Evolutionary conservation across 2,797 vertebrate genomes (phyloP), one percentile per base, ranked within the genome.

Genomic region (Enteromius thamalakanensis): DNA sequence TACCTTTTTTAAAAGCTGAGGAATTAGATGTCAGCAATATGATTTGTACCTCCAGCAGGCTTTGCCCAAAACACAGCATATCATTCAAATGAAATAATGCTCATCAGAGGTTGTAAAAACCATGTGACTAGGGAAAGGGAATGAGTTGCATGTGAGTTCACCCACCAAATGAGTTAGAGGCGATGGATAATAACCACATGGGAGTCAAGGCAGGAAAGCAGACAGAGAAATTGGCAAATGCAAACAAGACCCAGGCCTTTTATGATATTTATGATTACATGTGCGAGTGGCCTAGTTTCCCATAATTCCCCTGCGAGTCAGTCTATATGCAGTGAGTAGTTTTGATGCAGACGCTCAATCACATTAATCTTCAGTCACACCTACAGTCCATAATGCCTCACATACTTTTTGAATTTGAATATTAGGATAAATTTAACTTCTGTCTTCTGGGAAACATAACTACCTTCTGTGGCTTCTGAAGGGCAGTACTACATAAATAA

Each of bases 281-380:
- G 68, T 65, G 55, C 40, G 29, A 51, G 60, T 64, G 80, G 60
- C 69, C 82, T 79, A 80, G 68, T 49, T 87, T 82, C 74, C 78
- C 19, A 58, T 3, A 55, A 68, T 76, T 81, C 81, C 62, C 17
- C 2, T 23, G 81, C 40, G 64, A 55, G 68, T 65, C 70, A 55
- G 68, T 79, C 67, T 42, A 45, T 75, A 69, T 74, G 80, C 68
- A 72, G 4, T 60, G 17, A 60, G 29, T 37, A 72, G 75, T 60
- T 67, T 72, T 55, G 62, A 68, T 60, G 71, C 53, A 42, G 49
- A 26, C 11, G 5, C 37, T n/a, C 34, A 12, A n/a, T 21, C 58
- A 60, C 32, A 85, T 40, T 2, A 7, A 74, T 74, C 19, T 23
- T 65, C 23, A 47, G 3, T 86, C 62, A 55, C 58, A 65, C 23